Conservation (phyloP, 1,140 invertebrate species). For the Drosophila ficusphila region DNA sequence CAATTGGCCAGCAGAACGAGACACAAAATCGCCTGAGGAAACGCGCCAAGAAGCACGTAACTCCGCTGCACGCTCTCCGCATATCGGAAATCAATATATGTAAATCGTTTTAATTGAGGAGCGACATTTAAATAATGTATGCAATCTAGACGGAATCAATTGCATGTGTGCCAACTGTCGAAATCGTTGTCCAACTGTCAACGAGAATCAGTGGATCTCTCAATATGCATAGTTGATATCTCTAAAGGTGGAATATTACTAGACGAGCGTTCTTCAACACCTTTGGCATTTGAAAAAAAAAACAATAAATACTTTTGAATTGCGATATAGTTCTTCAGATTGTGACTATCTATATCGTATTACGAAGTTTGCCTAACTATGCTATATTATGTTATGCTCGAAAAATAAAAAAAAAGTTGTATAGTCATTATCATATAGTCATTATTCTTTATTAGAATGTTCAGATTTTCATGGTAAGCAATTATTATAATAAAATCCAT, state of each 20-base stretch:
- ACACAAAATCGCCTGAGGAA: conserved; percentile 28
- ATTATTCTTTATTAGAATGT: no score
- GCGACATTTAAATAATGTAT: conserved; percentile 22
- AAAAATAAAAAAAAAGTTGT: no score
- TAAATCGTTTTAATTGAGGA: conserved; percentile 38
- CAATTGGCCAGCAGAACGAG: background rate
- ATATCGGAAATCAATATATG: conserved; percentile 77
- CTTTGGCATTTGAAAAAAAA: no score
- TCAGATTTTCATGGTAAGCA: no score
- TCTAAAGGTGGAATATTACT: background rate
- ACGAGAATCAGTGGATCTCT: background rate
- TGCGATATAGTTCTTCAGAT: no score
- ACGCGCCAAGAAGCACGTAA: conserved; percentile 67
- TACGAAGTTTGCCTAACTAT: no score
- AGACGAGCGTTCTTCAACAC: no score
- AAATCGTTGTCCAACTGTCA: conserved; percentile 38
- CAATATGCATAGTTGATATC: conserved; percentile 15
- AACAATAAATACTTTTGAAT: no score
- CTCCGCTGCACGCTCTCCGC: conserved; percentile 22
- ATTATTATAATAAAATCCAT: background rate
- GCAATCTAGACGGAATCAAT: conserved; percentile 29
- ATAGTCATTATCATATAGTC: no score
- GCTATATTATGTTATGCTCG: no score
- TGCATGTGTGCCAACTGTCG: conserved; percentile 42
- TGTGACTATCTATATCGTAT: no score